Percentiles rank a stretch among this genome's conserved stretches.
Conservation (phyloP, 2,888 invertebrate species). For the Gastrophysa polygoni region DNA sequence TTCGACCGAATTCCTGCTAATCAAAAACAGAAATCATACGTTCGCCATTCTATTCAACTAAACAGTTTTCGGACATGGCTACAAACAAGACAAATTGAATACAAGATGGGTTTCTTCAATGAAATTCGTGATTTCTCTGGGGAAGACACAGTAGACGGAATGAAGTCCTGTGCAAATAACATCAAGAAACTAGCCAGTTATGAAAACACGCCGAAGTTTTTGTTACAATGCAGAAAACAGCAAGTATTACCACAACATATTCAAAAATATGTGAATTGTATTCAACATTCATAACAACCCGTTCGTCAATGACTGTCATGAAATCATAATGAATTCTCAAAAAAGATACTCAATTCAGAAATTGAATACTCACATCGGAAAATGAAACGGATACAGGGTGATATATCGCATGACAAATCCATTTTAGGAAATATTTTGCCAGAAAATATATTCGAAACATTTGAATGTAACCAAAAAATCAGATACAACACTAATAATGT, state of each 20-base stretch:
- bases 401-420: no score
- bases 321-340: no score
- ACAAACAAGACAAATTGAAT: constrained; percentile 4
- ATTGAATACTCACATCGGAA: no score
- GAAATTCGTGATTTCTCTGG: constrained; percentile 7
- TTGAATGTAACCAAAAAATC: not conserved
- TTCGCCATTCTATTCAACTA: not conserved
- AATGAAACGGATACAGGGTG: no score
- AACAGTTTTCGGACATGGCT: constrained; percentile 2
- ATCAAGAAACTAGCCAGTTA: constrained; percentile 9
- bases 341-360: no score
- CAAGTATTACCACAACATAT: no score
- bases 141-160: not conserved
- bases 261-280: no score
- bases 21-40: not conserved
- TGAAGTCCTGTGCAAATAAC: constrained; percentile 3
- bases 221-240: constrained; percentile 12
- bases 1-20: no score
- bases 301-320: no score
- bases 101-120: constrained; percentile 1
- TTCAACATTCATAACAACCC: no score
- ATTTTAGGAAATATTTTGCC: no score
- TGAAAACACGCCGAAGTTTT: constrained; percentile 4
- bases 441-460: no score
- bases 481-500: constrained; percentile 3